Conservation (phyloP, 2,888 invertebrate species). For the Oscheius sp. region DNA sequence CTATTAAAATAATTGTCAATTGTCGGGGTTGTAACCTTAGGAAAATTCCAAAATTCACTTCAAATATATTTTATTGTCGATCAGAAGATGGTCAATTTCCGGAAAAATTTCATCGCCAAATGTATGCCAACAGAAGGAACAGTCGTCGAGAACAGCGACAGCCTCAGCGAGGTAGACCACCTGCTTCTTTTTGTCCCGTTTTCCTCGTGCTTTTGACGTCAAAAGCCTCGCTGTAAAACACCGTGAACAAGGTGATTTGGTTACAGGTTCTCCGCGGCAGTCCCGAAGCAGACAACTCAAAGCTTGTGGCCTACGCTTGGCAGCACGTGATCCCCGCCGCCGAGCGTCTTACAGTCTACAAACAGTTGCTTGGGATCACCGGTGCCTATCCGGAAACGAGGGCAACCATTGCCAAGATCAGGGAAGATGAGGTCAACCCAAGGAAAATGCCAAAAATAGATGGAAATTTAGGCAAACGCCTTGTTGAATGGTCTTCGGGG, state of each 20-base stretch:
- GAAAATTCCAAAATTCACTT: background rate
- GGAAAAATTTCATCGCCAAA: conserved; percentile 29
- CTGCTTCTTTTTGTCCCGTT: conserved; percentile 2
- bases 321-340: conserved; percentile 28
- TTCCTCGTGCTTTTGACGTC: background rate
- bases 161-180: conserved; percentile 23
- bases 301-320: conserved; percentile 28
- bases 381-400: conserved; percentile 36
- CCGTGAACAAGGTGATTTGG: conserved; percentile 4
- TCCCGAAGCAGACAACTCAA: conserved; percentile 30
- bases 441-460: background rate
- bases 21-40: background rate
- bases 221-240: conserved; percentile 1
- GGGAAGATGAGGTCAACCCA: conserved; percentile 38
- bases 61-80: background rate
- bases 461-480: background rate
- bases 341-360: conserved; percentile 35
- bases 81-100: conserved; percentile 34
- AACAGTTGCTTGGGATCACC: conserved; percentile 38
- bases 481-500: conserved; percentile 9
- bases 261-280: conserved; percentile 20
- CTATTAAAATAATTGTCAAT: background rate
- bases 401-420: conserved; percentile 35
- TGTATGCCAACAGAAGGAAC: conserved; percentile 20
- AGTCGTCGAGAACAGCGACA: conserved; percentile 10